A percentile compares a stretch with the other conserved stretches of the same genome.
Evolutionary conservation across 2,113 vertebrate genomes (phyloP).

Genomic region (Leptocoma aspasia): DNA sequence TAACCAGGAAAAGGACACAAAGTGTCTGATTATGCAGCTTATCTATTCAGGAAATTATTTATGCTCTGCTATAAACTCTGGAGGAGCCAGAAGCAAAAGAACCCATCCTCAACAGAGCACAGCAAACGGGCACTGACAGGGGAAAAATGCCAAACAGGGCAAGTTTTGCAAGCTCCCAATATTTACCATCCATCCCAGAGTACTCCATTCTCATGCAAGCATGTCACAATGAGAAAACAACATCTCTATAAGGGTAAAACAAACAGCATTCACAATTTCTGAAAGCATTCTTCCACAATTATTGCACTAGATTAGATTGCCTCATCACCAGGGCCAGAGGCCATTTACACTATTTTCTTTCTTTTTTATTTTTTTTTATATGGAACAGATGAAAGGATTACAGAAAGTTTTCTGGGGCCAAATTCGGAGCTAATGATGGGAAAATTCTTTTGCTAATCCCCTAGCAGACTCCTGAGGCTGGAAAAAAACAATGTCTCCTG

Average conservation of each 20-base stretch:
- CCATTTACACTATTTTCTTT: conserved; percentile 37
- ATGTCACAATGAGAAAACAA: conserved; percentile 1
- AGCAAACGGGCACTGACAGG: rapidly evolving
- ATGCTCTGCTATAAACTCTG: neutral
- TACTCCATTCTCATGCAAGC: neutral
- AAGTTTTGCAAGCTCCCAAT: neutral
- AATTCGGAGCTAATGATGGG: conserved; percentile 52
- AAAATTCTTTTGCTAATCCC: conserved; percentile 57
- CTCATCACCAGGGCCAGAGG: conserved; percentile 45
- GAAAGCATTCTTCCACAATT: conserved; percentile 43
- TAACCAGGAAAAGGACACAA: neutral
- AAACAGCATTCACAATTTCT: conserved; percentile 33
- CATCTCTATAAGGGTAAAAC: conserved; percentile 46
- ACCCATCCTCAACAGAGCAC: rapidly evolving
- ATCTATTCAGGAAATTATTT: neutral
- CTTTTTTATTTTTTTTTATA: neutral
- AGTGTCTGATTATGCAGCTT: neutral
- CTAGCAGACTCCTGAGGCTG: conserved; percentile 9
- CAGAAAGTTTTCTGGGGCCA: conserved; percentile 36
- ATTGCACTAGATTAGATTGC: conserved; percentile 54
- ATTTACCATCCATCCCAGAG: neutral
- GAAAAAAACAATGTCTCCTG: neutral
- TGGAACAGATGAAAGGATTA: conserved; percentile 53
- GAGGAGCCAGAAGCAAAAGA: neutral
- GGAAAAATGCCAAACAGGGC: neutral